Conservation (phyloP, 2,888 invertebrate genomes). For the Pseudococcus jackbeardsleyi region DNA sequence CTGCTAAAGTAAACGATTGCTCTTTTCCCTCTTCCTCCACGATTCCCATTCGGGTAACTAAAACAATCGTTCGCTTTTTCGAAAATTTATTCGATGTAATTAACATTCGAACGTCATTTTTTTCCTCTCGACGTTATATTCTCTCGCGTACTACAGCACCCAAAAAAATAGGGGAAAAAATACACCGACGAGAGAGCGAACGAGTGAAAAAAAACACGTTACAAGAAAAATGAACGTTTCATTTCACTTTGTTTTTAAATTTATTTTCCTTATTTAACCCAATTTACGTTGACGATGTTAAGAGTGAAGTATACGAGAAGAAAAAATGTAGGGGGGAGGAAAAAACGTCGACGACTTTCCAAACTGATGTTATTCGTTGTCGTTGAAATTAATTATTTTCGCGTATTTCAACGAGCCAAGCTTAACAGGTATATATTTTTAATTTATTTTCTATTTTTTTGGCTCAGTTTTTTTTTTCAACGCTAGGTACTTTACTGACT, state of each 20-base stretch:
- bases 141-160: background rate
- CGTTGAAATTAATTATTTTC: constrained; percentile 43
- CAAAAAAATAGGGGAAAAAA: background rate
- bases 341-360: background rate
- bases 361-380: constrained; percentile 35
- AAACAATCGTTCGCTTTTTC: constrained; percentile 28
- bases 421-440: constrained; percentile 21
- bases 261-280: constrained; percentile 42
- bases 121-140: background rate
- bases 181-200: background rate
- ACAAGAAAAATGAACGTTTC: constrained; percentile 48
- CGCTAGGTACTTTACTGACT: background rate
- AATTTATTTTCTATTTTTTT: constrained; percentile 13
- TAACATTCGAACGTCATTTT: constrained; percentile 31
- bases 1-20: background rate
- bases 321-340: background rate
- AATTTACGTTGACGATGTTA: background rate
- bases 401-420: constrained; percentile 10
- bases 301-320: background rate
- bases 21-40: background rate
- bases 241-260: constrained; percentile 48
- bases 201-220: background rate
- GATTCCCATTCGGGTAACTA: background rate
- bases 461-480: background rate
- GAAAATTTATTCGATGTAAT: constrained; percentile 22